Percentiles rank a stretch among this genome's conserved stretches.
Conservation (phyloP, 2,888 invertebrate genomes). For the Acronicta aceris region DNA sequence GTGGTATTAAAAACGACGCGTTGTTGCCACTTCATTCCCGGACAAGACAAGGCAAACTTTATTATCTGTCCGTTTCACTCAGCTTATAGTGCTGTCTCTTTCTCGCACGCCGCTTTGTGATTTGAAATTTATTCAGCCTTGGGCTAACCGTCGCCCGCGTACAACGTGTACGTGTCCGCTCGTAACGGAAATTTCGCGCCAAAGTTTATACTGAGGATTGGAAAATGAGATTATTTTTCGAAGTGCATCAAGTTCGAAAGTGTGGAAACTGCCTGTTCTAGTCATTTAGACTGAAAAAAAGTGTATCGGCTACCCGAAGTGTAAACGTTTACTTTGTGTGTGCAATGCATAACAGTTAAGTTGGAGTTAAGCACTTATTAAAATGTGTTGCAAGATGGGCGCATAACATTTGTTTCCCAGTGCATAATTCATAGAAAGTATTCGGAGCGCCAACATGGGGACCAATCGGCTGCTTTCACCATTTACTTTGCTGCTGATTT, state of each 20-base stretch:
- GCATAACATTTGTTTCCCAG: constrained; percentile 75
- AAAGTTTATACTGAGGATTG: constrained; percentile 77
- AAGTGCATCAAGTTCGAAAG: constrained; percentile 64
- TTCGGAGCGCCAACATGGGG: constrained; percentile 77
- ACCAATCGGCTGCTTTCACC: constrained; percentile 84
- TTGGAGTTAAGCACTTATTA: constrained; percentile 73
- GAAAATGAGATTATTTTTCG: constrained; percentile 71
- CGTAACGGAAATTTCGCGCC: constrained; percentile 72
- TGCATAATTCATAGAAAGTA: constrained; percentile 79
- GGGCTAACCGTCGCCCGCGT: constrained; percentile 79
- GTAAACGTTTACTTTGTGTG: constrained; percentile 67
- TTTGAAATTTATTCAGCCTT: constrained; percentile 77
- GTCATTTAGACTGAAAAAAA: constrained; percentile 55
- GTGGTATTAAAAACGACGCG: constrained; percentile 56
- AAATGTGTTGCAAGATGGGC: constrained; percentile 79
- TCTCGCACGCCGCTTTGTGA: constrained; percentile 70
- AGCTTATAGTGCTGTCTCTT: constrained; percentile 60
- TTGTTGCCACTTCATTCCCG: constrained; percentile 68
- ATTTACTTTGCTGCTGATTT: constrained; percentile 83
- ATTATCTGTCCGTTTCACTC: constrained; percentile 58
- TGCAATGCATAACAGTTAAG: constrained; percentile 73
- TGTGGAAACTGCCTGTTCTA: constrained; percentile 58
- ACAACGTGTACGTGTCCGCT: constrained; percentile 68
- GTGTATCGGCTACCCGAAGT: constrained; percentile 61
- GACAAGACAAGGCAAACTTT: constrained; percentile 70